phyloP scores from a whole-genome alignment of 2,888 invertebrate genomes.

The Mylabris sibirica region DNA sequence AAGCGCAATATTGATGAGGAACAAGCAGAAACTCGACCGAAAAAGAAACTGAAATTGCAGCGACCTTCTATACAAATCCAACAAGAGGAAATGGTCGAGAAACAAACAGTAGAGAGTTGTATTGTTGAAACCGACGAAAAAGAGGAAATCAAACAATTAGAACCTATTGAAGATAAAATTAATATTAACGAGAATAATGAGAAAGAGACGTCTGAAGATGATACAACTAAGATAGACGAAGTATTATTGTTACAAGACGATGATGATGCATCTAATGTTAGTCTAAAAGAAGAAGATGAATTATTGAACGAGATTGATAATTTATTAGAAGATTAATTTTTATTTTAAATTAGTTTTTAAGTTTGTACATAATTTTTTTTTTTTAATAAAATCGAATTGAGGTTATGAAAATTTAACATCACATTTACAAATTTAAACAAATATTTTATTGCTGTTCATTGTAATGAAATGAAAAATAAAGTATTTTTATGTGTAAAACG shows the following conservation, averaged over 20 bases:
- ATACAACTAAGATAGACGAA: conserved; percentile 50
- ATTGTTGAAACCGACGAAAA: conserved; percentile 31
- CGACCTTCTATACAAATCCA: conserved; percentile 15
- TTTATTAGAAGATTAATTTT: conserved; percentile 55
- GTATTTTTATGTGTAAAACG: background rate
- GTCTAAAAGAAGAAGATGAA: conserved; percentile 57
- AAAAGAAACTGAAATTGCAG: conserved; percentile 52
- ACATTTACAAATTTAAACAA: background rate
- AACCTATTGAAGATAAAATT: conserved; percentile 32
- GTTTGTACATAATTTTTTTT: background rate
- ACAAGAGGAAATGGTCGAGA: background rate
- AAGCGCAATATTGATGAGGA: conserved; percentile 16
- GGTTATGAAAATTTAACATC: background rate
- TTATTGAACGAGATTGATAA: conserved; percentile 60
- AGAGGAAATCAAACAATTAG: conserved; percentile 30
- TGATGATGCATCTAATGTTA: conserved; percentile 49
- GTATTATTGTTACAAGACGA: conserved; percentile 54
- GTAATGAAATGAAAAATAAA: background rate
- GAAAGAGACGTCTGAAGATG: conserved; percentile 18
- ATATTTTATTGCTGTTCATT: background rate
- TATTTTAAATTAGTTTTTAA: background rate
- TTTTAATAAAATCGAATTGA: background rate
- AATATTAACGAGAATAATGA: conserved; percentile 29
- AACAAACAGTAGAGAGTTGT: background rate
- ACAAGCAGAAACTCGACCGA: conserved; percentile 33